Conservation (phyloP, 2,797 vertebrate species). For the Clarias fuscus region DNA sequence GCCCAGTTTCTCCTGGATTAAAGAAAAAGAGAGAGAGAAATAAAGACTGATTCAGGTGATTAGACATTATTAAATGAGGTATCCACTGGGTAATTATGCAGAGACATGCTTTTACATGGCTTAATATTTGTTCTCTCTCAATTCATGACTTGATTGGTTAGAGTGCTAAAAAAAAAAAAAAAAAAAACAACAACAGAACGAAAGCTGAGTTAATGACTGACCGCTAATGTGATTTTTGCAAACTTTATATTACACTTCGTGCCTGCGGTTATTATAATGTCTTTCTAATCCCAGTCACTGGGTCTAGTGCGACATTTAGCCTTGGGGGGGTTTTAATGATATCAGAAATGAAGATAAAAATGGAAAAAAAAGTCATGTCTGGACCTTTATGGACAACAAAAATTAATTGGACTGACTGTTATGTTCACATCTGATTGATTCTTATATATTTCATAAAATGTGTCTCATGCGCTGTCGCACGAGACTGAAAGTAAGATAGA, state of each 20-base stretch:
- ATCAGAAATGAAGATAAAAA: background rate
- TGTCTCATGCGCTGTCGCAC: background rate
- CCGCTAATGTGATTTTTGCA: background rate
- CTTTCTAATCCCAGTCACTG: background rate
- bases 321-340: background rate
- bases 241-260: background rate
- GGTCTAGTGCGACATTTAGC: background rate
- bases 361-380: background rate
- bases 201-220: background rate
- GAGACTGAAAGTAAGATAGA: background rate
- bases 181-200: background rate
- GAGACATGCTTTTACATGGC: background rate
- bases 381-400: background rate
- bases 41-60: background rate
- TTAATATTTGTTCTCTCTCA: background rate
- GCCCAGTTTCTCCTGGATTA: slow-evolving; percentile 69
- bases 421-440: background rate
- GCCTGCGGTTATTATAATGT: background rate
- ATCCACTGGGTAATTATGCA: background rate
- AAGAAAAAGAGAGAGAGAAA: background rate
- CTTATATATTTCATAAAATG: background rate
- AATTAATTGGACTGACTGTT: background rate
- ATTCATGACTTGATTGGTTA: background rate
- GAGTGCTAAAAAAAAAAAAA: background rate
- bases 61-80: no score